Evolutionary conservation across 2,888 invertebrate species (phyloP).

Genomic region (Gastracanthus pulcherrimus): DNA sequence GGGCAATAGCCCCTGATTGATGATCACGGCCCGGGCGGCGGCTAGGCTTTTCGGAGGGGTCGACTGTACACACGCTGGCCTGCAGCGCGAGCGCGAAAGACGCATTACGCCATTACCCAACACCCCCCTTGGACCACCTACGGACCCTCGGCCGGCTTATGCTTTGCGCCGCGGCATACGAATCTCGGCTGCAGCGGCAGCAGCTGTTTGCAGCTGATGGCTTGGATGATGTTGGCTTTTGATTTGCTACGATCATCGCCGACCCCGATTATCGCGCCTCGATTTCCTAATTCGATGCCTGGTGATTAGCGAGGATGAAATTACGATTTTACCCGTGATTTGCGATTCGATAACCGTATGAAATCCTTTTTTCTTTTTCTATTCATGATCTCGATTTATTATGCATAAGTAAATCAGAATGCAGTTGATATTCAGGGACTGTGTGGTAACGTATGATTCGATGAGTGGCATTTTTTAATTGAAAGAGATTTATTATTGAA

Average conservation of each 20-base stretch:
- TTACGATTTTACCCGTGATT: too few relatives aligned
- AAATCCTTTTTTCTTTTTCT: too few relatives aligned
- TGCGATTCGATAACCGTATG: too few relatives aligned
- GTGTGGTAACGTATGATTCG: too few relatives aligned
- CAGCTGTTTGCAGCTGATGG: constrained; percentile 60
- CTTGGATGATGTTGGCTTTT: neutral
- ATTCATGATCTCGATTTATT: too few relatives aligned
- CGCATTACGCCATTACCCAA: constrained; percentile 75
- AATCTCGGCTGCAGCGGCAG: constrained; percentile 33
- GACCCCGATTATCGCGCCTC: neutral
- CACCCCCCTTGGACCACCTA: constrained; percentile 67
- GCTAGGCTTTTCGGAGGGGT: constrained; percentile 51
- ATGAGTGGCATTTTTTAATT: too few relatives aligned
- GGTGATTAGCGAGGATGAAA: neutral
- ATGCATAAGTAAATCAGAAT: too few relatives aligned
- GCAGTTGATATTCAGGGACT: too few relatives aligned
- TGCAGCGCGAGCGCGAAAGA: constrained; percentile 72
- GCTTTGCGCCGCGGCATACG: too few relatives aligned
- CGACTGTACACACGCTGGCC: neutral
- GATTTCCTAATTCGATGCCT: neutral
- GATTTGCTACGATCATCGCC: constrained; percentile 22
- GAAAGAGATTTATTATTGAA: too few relatives aligned
- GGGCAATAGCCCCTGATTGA: constrained; percentile 55
- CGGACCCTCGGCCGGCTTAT: constrained; percentile 63
- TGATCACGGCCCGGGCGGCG: constrained; percentile 49